Percentiles rank a stretch among this genome's conserved stretches.
Evolutionary conservation across 2,888 invertebrate genomes (phyloP).

Genomic region (Yponomeuta sedellus): DNA sequence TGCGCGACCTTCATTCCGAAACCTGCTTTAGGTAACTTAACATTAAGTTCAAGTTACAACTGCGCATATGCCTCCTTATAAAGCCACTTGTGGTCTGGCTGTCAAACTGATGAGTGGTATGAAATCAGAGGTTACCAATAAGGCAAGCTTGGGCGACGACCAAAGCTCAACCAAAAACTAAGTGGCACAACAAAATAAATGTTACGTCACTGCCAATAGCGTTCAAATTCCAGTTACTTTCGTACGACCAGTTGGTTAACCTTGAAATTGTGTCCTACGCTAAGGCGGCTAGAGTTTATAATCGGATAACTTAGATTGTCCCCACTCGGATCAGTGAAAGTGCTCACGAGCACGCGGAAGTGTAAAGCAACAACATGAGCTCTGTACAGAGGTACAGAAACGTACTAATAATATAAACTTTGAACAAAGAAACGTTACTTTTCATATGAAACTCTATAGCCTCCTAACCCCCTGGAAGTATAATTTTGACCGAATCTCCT

Average conservation of each 20-base stretch:
- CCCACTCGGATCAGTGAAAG: slow-evolving; percentile 48
- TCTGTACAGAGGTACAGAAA: neutral
- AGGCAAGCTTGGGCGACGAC: neutral
- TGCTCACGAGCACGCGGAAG: slow-evolving; percentile 61
- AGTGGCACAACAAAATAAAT: slow-evolving; percentile 28
- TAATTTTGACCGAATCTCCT: too few species aligned
- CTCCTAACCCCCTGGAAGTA: too few species aligned
- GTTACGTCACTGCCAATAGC: slow-evolving; percentile 22
- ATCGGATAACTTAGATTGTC: slow-evolving; percentile 15
- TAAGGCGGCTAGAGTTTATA: slow-evolving; percentile 34
- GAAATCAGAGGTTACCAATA: neutral
- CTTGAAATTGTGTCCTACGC: slow-evolving; percentile 35
- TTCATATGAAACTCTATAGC: too few species aligned
- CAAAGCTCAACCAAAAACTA: neutral
- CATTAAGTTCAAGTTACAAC: slow-evolving; percentile 5
- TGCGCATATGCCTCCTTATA: neutral
- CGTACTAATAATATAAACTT: neutral
- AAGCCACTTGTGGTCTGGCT: neutral
- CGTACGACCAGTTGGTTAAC: slow-evolving; percentile 11
- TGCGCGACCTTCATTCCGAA: slow-evolving; percentile 9
- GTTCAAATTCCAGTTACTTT: slow-evolving; percentile 1
- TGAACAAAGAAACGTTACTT: too few species aligned
- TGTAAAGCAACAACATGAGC: slow-evolving; percentile 29
- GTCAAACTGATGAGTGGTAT: neutral
- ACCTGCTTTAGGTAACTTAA: neutral